Conservation (phyloP, 2,113 vertebrate genomes). For the Drymodes brunneopygia region DNA sequence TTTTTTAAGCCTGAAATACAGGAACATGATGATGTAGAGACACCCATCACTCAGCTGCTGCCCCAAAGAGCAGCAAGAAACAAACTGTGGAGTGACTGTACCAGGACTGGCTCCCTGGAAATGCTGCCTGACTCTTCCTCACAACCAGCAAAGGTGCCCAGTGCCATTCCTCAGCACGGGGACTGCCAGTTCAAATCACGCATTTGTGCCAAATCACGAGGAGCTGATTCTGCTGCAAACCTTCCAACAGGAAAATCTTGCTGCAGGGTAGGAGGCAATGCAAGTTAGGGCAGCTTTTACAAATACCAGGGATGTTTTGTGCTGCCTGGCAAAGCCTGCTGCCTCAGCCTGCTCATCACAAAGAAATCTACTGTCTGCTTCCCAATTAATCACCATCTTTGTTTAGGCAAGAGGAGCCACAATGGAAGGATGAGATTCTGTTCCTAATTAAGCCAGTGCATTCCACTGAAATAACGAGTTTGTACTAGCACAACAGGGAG, state of each 20-base stretch:
- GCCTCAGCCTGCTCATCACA: slow-evolving; percentile 29
- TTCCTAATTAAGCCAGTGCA: slow-evolving; percentile 51
- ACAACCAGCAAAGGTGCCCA: not conserved
- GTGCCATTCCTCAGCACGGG: not conserved
- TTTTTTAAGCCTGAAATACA: not conserved
- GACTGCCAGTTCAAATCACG: not conserved
- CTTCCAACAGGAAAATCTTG: not conserved
- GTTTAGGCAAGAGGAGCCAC: slow-evolving; percentile 54
- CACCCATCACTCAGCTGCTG: not conserved
- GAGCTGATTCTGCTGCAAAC: not conserved
- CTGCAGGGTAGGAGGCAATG: not conserved
- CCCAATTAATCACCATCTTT: slow-evolving; percentile 46
- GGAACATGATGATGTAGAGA: not conserved
- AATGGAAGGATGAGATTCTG: slow-evolving; percentile 53
- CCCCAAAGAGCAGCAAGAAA: not conserved
- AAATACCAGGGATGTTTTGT: slow-evolving; percentile 50
- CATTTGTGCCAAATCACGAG: not conserved
- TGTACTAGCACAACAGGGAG: slow-evolving; percentile 36
- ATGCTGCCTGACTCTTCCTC: not conserved
- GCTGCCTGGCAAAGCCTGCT: slow-evolving; percentile 15
- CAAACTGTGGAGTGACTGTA: not conserved
- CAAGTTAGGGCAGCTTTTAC: slow-evolving; percentile 30
- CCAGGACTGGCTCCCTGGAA: not conserved
- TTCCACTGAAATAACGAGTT: slow-evolving; percentile 54
- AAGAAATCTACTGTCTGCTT: slow-evolving; percentile 42